Percentiles rank a stretch among this genome's conserved stretches.
These are phyloP conservation scores for Drosophila subpulchrella DNA, from an alignment of 1,140 invertebrate species.

Conservation along the genomic window DNA sequence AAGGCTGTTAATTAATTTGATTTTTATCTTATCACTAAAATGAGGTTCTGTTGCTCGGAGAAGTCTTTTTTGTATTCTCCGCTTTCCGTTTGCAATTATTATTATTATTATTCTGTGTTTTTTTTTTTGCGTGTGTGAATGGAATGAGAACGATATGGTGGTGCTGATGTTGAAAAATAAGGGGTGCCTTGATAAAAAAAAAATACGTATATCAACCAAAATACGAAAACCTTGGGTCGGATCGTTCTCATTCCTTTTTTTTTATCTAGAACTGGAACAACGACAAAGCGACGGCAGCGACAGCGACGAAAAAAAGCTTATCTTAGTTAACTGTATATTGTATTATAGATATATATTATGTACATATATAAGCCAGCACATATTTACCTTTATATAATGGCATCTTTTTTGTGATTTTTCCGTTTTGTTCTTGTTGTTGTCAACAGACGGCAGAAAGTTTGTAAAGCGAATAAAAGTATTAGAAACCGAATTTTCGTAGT, in stretches of 20 bases:
- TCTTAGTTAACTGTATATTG: slow-evolving; percentile 60
- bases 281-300: slow-evolving; percentile 17
- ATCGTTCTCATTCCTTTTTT: slow-evolving; percentile 7
- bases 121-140: slow-evolving; percentile 7
- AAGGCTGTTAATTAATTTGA: slow-evolving; percentile 74
- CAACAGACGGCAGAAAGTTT: slow-evolving; percentile 10
- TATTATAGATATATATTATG: slow-evolving; percentile 57
- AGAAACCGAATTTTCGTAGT: slow-evolving; percentile 31
- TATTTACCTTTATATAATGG: slow-evolving; percentile 24
- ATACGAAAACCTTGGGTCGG: neutral
- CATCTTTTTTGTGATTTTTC: slow-evolving; percentile 5
- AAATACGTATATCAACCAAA: slow-evolving; percentile 1
- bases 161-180: slow-evolving; percentile 41
- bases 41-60: slow-evolving; percentile 57
- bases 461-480: slow-evolving; percentile 45
- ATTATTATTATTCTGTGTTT: slow-evolving; percentile 11
- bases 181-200: slow-evolving; percentile 38
- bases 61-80: slow-evolving; percentile 23
- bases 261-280: slow-evolving; percentile 30
- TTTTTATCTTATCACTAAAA: slow-evolving; percentile 73
- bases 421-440: slow-evolving; percentile 7
- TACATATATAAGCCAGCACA: slow-evolving; percentile 43
- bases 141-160: slow-evolving; percentile 25
- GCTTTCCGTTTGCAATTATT: slow-evolving; percentile 22
- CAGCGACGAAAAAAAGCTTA: slow-evolving; percentile 42